Conservation (phyloP, 2,113 vertebrate genomes). For the Chauna torquata region DNA sequence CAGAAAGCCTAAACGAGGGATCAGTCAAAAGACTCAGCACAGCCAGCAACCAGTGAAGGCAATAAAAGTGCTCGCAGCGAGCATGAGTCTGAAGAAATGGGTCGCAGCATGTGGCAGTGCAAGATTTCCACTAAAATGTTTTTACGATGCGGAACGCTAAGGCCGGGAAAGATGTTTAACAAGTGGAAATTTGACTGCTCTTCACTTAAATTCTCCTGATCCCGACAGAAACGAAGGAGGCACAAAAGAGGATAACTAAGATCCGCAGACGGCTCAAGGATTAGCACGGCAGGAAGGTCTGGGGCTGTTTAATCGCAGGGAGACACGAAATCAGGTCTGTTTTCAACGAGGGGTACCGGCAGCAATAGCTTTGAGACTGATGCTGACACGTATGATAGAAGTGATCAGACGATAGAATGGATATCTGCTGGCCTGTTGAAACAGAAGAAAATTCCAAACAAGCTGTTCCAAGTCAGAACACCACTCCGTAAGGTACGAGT, state of each 20-base stretch:
- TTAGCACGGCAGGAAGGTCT: not conserved
- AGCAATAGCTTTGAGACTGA: not conserved
- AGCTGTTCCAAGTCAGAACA: not conserved
- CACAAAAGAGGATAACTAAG: rapidly evolving
- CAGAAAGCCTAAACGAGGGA: not conserved
- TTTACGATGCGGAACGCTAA: not conserved
- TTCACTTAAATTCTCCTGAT: not conserved
- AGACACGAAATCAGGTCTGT: not conserved
- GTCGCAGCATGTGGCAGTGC: not conserved
- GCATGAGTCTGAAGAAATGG: not conserved
- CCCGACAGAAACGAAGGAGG: not conserved
- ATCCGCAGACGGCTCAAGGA: not conserved
- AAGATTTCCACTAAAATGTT: not conserved
- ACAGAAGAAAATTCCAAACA: not conserved
- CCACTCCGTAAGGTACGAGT: not conserved
- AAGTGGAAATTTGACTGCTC: not conserved
- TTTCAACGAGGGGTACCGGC: not conserved
- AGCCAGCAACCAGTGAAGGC: not conserved
- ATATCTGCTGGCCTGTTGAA: not conserved
- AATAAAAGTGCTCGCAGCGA: not conserved
- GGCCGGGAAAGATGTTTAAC: not conserved
- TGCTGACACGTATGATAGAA: not conserved
- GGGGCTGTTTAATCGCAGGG: not conserved
- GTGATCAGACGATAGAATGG: rapidly evolving
- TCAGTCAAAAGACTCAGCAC: not conserved